Evolutionary conservation across 2,113 vertebrate species (phyloP).

Genomic region (Nettapus auritus): DNA sequence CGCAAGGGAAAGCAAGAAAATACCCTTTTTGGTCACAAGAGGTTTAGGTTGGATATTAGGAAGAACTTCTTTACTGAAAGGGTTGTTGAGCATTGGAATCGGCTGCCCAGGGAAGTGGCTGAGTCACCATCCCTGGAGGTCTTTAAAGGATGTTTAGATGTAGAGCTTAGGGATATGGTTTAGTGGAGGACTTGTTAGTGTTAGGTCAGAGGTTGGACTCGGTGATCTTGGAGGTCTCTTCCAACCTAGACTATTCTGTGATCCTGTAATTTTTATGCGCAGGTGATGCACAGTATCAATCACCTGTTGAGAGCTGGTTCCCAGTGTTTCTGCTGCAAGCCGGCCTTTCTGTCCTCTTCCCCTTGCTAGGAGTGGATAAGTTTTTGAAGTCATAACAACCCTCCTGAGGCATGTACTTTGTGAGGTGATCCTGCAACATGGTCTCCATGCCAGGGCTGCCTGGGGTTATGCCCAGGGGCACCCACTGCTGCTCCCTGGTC

Average conservation of each 20-base stretch:
- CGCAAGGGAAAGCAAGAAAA: neutral
- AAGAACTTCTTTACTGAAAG: too few relatives aligned
- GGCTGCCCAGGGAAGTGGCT: too few relatives aligned
- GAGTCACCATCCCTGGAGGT: too few relatives aligned
- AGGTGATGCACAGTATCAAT: neutral
- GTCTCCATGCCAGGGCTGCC: neutral
- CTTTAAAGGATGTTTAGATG: too few relatives aligned
- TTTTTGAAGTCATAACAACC: neutral
- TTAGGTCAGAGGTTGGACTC: too few relatives aligned
- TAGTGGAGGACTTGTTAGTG: too few relatives aligned
- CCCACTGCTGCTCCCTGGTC: accelerated
- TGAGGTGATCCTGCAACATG: neutral
- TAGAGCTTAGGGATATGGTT: too few relatives aligned
- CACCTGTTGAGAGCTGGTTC: neutral
- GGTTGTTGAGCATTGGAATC: too few relatives aligned
- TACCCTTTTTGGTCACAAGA: neutral
- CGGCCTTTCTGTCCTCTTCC: neutral
- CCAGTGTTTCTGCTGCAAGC: neutral
- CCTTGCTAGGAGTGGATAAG: neutral
- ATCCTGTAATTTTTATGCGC: neutral
- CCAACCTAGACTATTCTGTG: too few relatives aligned
- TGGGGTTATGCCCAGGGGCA: neutral
- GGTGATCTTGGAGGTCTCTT: too few relatives aligned
- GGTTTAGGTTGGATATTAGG: too few relatives aligned
- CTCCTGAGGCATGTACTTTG: neutral